Base-by-base conservation (phyloP, 1,140 invertebrate species). In the Drosophila melanica region DNA sequence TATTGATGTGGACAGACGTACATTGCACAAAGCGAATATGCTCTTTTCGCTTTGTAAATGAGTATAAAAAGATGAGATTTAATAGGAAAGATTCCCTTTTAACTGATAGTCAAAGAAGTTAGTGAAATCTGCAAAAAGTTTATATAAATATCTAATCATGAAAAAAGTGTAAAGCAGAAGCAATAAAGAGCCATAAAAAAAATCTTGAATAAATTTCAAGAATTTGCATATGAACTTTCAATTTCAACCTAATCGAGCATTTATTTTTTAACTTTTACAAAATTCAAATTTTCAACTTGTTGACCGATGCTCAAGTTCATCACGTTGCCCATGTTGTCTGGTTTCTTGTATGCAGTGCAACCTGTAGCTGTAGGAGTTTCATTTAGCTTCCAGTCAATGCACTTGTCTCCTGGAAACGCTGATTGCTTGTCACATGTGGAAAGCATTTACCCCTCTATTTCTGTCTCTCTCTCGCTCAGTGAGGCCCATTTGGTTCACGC, bases 341-440 rank as follows among this genome's bases (percentile, higher is more conserved):
- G 45, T 73, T 73, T 30, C 47, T 57, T 50, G 58, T 72, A 72
- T 27, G 37, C 69, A 53, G 30, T 20, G 20, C 47, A 51, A 53
- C 53, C 63, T 72, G 54, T 67, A 16, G 37, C 18, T 9, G 10
- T 2, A 33, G 37, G 39, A 48, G 33, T 27, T 50, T 57, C 27
- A 6, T 23, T 18, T 23, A 9, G n/a, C 37, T 72, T 16, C 42
- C 54, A 33, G 69, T 67, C 69, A 65, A 72, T 66, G 71, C 57
- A 74, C 65, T 74, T 69, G 65, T 55, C 71, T 58, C 44, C 37
- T 44, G 27, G 9, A 39, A 18, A 12, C 54, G 23, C 3, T 33
- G 58, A 42, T 48, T 27, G 33, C 45, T 16, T 59, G 65, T 55
- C 71, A 42, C 67, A 75, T 75, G 72, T 62, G 53, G 20, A 70